Base-by-base conservation (phyloP, 2,113 vertebrate species). In the Cephalopholis sonnerati region DNA sequence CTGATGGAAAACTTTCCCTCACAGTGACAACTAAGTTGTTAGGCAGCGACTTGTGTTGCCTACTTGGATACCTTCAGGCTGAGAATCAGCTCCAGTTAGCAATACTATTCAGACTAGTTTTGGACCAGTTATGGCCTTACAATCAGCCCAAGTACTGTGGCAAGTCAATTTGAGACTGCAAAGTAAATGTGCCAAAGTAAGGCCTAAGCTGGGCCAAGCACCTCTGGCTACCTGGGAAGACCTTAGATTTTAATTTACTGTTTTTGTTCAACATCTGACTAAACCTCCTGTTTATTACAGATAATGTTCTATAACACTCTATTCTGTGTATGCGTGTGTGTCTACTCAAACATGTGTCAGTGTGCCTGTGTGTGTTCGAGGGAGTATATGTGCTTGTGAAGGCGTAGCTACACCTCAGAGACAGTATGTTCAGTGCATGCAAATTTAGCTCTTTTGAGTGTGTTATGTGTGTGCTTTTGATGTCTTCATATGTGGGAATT, bases 401-500 rank as follows among this genome's bases (percentile, higher is more conserved):
- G 41, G 41, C 41, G 25, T 36, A 25, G 5, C 4, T 50, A 50
- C 46, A 27, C 64, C 6, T 16, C 64, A 48, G n/a, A 39, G 7
- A 48, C 27, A 32, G 27, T 25, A n/a, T 70, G 29, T 78, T 44
- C 32, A 11, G 11, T 17, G 24, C 20, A 32, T 61, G 72, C 41
- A 24, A 32, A 65, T n/a, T 20, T 3, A 39, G 48, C 27, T 55
- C 48, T 39, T 53, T 50, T 57, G 12, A 67, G 16, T 29, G 24
- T 54, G 77, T 77, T 59, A 51, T 64, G 54, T 29, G 55, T 44
- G 22, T 10, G 55, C 51, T 41, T 84, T 65, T 76, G 77, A 74
- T 82, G 54, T 80, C 44, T 69, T 81, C 24, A 46, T 79, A n/a
- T 54, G 69, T 84, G 81, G 58, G 73, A 73, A 82, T 74, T 58